phyloP scores from a whole-genome alignment of 1,140 invertebrate species.

The Centruroides sculpturatus region DNA sequence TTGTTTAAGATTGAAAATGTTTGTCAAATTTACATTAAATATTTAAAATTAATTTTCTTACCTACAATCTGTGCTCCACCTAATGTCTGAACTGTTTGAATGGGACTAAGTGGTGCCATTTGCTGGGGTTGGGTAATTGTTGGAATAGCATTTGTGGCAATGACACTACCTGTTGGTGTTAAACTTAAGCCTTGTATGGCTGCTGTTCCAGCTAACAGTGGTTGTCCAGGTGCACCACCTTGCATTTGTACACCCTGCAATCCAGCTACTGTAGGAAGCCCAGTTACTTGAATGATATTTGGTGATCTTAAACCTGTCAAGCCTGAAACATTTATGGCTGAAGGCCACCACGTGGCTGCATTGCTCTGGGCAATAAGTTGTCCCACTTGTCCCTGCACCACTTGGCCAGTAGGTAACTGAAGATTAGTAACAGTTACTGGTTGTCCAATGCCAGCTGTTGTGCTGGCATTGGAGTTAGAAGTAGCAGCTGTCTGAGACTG shows the following conservation, averaged over 20 bases:
- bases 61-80: conserved; percentile 28
- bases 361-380: conserved; percentile 12
- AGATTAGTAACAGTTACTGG: conserved; percentile 22
- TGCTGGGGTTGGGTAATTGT: conserved; percentile 17
- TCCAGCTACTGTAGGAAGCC: conserved; percentile 15
- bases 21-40: no score
- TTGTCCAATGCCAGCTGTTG: conserved; percentile 35
- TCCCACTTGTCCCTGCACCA: conserved; percentile 20
- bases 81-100: conserved; percentile 25
- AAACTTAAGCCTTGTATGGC: conserved; percentile 23
- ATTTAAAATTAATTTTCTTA: conserved; percentile 14
- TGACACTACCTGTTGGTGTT: conserved; percentile 12
- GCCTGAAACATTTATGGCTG: conserved; percentile 15
- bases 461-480: conserved; percentile 19
- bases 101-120: conserved; percentile 24
- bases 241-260: conserved; percentile 28
- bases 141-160: conserved; percentile 17
- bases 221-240: conserved; percentile 23
- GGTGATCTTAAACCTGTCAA: conserved; percentile 17
- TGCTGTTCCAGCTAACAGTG: conserved; percentile 23
- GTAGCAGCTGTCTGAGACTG: conserved; percentile 56
- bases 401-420: conserved; percentile 24
- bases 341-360: conserved; percentile 14
- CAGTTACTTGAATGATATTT: conserved; percentile 22
- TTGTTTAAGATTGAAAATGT: no score